A percentile compares a stretch with the other conserved stretches of the same genome.
Evolutionary conservation across 2,797 vertebrate species (phyloP).

Genomic region (Mormyrus hasselquistii): DNA sequence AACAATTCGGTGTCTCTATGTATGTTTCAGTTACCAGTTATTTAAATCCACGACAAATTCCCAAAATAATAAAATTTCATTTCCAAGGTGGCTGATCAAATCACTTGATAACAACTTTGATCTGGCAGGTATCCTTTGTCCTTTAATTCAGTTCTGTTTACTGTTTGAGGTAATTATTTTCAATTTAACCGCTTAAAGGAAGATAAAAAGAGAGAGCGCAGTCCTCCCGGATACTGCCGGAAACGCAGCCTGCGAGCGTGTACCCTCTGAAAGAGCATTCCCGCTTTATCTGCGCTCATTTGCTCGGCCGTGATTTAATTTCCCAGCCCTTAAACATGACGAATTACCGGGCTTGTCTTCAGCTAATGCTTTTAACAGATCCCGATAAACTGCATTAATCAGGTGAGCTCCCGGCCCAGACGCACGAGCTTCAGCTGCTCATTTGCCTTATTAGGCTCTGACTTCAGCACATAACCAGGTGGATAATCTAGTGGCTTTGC

Average conservation of each 20-base stretch:
- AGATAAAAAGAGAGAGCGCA: slow-evolving; percentile 31
- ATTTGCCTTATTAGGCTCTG: slow-evolving; percentile 87
- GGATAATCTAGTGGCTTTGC: slow-evolving; percentile 97
- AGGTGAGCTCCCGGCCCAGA: slow-evolving; percentile 76
- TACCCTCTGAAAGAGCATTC: slow-evolving; percentile 63
- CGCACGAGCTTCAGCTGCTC: slow-evolving; percentile 73
- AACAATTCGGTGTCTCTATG: not conserved
- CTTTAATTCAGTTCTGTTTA: slow-evolving; percentile 63
- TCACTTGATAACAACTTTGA: slow-evolving; percentile 32
- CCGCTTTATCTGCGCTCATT: slow-evolving; percentile 69
- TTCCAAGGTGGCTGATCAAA: slow-evolving; percentile 31
- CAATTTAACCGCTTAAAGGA: slow-evolving; percentile 62
- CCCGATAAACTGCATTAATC: slow-evolving; percentile 99
- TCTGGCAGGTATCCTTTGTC: slow-evolving; percentile 52
- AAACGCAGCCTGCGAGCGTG: slow-evolving; percentile 35
- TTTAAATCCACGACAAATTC: slow-evolving; percentile 51
- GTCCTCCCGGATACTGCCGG: slow-evolving; percentile 36
- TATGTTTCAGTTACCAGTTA: slow-evolving; percentile 57
- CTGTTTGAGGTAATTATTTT: slow-evolving; percentile 62
- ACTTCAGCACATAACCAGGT: slow-evolving; percentile 96
- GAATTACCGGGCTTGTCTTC: slow-evolving; percentile 93
- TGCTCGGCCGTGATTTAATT: slow-evolving; percentile 90
- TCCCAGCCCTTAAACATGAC: slow-evolving; percentile 96
- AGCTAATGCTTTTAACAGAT: slow-evolving; percentile 99
- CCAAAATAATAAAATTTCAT: slow-evolving; percentile 24